phyloP scores from a whole-genome alignment of 2,113 vertebrate species.

The Anthoscopus minutus region DNA sequence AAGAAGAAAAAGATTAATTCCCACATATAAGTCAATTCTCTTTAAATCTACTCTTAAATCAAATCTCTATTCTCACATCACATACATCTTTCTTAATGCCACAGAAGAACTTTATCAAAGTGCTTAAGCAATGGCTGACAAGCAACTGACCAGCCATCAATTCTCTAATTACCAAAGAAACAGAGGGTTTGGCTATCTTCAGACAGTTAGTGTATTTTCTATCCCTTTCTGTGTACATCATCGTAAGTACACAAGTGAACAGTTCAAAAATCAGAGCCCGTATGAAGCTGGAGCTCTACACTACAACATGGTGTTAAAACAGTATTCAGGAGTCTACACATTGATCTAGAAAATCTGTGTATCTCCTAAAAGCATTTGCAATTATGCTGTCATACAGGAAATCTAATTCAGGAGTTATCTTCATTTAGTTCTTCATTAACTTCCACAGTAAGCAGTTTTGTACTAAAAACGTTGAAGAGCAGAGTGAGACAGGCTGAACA shows the following conservation, averaged over 20 bases:
- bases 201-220: not conserved
- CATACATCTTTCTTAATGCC: not conserved
- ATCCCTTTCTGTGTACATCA: not conserved
- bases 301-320: not conserved
- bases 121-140: not conserved
- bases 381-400: not conserved
- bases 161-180: not conserved
- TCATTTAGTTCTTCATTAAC: not conserved
- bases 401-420: not conserved
- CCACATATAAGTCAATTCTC: not conserved
- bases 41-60: not conserved
- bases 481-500: not conserved
- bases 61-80: not conserved
- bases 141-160: not conserved
- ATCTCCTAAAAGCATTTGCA: not conserved
- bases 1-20: not conserved
- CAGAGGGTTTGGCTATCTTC: not conserved
- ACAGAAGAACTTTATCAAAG: not conserved
- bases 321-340: not conserved
- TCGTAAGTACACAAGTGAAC: rapidly evolving
- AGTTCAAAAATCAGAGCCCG: not conserved
- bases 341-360: not conserved
- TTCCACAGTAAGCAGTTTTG: not conserved
- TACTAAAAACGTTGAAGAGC: not conserved
- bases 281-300: not conserved